Percentiles rank a stretch among this genome's conserved stretches.
Conservation (phyloP, 1,140 invertebrate genomes). For the Diplogasteroides magnus region DNA sequence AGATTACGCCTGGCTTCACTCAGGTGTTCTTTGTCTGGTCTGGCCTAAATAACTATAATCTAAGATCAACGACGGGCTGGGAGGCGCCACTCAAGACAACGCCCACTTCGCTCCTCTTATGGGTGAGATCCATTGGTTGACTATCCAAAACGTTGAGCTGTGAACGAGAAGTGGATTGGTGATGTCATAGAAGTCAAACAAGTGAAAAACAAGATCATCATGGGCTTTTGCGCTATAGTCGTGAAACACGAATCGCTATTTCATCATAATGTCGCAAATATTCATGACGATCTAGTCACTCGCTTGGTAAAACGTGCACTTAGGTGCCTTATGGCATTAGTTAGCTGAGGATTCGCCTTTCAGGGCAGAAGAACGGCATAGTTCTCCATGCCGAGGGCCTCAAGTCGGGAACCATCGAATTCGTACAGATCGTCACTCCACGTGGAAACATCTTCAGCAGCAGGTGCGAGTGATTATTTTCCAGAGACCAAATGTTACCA, state of each 20-base stretch:
- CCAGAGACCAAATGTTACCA: neutral
- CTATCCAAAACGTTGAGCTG: neutral
- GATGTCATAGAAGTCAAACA: neutral
- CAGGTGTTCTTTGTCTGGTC: too few species aligned
- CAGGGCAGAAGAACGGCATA: too few species aligned
- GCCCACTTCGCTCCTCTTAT: neutral
- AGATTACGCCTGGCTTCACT: neutral
- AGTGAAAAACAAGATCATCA: too few species aligned
- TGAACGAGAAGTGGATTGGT: neutral
- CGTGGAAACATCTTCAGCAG: neutral
- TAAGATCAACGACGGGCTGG: neutral
- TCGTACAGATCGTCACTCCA: neutral
- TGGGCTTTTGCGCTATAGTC: too few species aligned
- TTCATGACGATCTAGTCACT: too few species aligned
- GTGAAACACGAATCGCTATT: too few species aligned
- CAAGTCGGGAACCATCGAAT: neutral
- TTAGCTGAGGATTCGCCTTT: too few species aligned
- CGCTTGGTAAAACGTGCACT: too few species aligned
- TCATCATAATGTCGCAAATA: too few species aligned
- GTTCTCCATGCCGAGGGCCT: neutral
- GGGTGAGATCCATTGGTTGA: neutral
- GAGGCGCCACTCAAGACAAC: neutral
- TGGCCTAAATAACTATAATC: too few species aligned
- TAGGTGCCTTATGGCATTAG: too few species aligned
- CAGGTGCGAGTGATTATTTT: too few species aligned